These are phyloP conservation scores for Eudasyphora cyanicolor DNA, from an alignment of 2,888 invertebrate genomes.

Conservation along the genomic window DNA sequence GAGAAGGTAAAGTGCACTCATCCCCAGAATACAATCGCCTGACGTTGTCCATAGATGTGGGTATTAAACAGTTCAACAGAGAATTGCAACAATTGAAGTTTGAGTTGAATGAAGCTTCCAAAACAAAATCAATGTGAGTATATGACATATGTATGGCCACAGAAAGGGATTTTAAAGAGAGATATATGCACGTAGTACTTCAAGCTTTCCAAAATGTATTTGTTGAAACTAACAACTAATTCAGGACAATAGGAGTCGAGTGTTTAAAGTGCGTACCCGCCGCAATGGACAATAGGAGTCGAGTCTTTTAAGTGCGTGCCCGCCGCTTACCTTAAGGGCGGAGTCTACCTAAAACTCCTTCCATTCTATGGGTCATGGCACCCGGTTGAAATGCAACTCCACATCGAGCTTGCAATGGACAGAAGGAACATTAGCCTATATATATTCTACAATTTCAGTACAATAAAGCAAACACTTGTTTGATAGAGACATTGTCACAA, in stretches of 20 bases:
- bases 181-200: not conserved
- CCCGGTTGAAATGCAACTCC: too few species aligned
- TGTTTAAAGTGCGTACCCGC: too few species aligned
- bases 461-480: not conserved
- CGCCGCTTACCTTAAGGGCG: too few species aligned
- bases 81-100: slow-evolving; percentile 83
- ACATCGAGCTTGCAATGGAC: not conserved
- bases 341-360: not conserved
- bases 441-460: too few species aligned
- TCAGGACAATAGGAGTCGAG: not conserved
- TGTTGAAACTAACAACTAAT: not conserved
- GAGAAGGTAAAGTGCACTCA: slow-evolving; percentile 81
- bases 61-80: slow-evolving; percentile 83
- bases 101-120: slow-evolving; percentile 81
- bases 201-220: too few species aligned
- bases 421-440: too few species aligned
- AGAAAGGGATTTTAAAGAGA: too few species aligned
- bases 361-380: too few species aligned
- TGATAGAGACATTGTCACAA: not conserved
- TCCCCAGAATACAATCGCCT: slow-evolving; percentile 83
- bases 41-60: slow-evolving; percentile 83
- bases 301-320: too few species aligned
- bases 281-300: too few species aligned
- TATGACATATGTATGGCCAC: too few species aligned
- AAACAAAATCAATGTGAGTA: slow-evolving; percentile 59